A percentile compares a stretch with the other conserved stretches of the same genome.
Conservation (phyloP, 2,797 vertebrate species). For the Notolepis coatsorum region DNA sequence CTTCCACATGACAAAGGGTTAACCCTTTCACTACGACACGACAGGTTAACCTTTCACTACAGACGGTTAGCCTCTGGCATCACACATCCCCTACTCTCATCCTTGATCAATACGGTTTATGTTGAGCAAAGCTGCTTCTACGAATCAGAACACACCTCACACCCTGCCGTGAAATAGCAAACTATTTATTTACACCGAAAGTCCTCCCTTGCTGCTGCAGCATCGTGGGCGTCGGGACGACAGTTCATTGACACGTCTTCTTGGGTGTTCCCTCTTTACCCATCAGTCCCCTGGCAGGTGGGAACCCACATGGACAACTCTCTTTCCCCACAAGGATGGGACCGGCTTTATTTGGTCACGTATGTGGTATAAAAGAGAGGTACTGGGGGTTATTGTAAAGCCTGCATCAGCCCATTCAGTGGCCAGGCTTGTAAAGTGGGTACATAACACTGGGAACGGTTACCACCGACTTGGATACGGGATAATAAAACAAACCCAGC, state of each 20-base stretch:
- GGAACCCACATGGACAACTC: slow-evolving; percentile 28
- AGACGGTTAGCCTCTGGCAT: background rate
- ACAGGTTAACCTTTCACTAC: too few relatives aligned
- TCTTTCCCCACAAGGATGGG: slow-evolving; percentile 13
- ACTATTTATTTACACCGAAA: slow-evolving; percentile 7
- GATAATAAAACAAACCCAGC: background rate
- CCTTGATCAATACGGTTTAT: slow-evolving; percentile 1
- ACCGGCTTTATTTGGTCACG: slow-evolving; percentile 44
- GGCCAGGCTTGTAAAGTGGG: too few relatives aligned
- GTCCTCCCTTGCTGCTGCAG: slow-evolving; percentile 3
- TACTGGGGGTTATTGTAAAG: background rate
- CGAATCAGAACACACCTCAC: slow-evolving; percentile 36
- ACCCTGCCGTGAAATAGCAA: slow-evolving; percentile 23
- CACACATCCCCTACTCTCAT: background rate
- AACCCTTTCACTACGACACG: too few relatives aligned
- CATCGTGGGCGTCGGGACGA: slow-evolving; percentile 14
- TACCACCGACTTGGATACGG: background rate
- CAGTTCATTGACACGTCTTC: slow-evolving; percentile 39
- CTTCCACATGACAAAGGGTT: background rate
- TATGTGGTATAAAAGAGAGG: background rate
- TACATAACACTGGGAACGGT: too few relatives aligned
- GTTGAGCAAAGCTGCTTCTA: slow-evolving; percentile 10
- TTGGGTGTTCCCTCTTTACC: slow-evolving; percentile 14
- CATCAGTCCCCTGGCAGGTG: slow-evolving; percentile 45
- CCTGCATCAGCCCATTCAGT: background rate